Evolutionary conservation across 2,113 vertebrate species (phyloP).

Genomic region (Cyanoderma ruficeps): DNA sequence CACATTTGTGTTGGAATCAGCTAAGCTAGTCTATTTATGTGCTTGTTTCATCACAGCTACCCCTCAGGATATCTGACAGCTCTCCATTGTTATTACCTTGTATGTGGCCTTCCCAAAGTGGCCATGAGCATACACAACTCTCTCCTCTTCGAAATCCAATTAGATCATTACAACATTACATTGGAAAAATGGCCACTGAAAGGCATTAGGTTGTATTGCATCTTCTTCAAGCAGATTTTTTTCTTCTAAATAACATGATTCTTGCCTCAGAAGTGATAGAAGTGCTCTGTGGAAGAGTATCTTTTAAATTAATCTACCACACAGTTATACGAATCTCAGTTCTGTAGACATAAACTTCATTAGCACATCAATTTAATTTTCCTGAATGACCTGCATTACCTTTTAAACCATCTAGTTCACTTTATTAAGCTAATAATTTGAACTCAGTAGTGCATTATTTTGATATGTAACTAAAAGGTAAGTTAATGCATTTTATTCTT

Average conservation of each 20-base stretch:
- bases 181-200: constrained; percentile 32
- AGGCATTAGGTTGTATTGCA: not conserved
- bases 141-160: not conserved
- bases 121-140: constrained; percentile 8
- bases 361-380: constrained; percentile 42
- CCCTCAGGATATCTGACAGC: not conserved
- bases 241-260: not conserved
- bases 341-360: not conserved
- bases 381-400: not conserved
- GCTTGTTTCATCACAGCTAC: constrained; percentile 17
- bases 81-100: not conserved
- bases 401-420: constrained; percentile 34
- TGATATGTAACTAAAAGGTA: not conserved
- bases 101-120: constrained; percentile 36
- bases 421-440: constrained; percentile 24
- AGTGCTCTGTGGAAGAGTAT: not conserved
- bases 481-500: constrained; percentile 17
- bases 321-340: not conserved
- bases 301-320: not conserved
- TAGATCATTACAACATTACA: constrained; percentile 28
- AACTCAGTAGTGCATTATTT: constrained; percentile 28
- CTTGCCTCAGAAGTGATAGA: not conserved
- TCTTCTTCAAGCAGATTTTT: constrained; percentile 19
- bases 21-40: constrained; percentile 13
- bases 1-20: not conserved